These are phyloP conservation scores for Oryzias dopingdopingensis DNA, from an alignment of 2,797 vertebrate species.

Conservation along the genomic window DNA sequence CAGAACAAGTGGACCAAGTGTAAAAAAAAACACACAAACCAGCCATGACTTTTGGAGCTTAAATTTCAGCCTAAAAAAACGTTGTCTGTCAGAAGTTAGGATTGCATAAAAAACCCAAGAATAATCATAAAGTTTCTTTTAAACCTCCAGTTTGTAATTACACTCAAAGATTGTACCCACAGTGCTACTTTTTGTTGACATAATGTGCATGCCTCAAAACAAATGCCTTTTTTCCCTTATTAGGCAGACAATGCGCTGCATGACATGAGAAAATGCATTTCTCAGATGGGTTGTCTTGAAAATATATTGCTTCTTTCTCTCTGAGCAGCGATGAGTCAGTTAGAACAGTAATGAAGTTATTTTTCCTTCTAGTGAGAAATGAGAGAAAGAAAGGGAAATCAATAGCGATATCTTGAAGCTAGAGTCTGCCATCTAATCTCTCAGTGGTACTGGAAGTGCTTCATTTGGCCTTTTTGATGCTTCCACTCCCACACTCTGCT, in stretches of 20 bases:
- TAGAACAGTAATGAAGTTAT: constrained; percentile 80
- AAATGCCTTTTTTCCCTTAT: constrained; percentile 49
- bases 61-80: background rate
- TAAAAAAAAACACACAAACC: too few relatives aligned
- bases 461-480: constrained; percentile 78
- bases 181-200: constrained; percentile 14
- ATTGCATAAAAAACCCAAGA: constrained; percentile 7
- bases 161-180: constrained; percentile 9
- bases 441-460: constrained; percentile 78
- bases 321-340: constrained; percentile 70
- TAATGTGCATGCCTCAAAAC: constrained; percentile 16
- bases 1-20: too few relatives aligned
- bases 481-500: constrained; percentile 68
- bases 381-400: constrained; percentile 77
- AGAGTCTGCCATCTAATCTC: constrained; percentile 77
- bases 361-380: constrained; percentile 76
- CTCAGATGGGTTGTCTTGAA: constrained; percentile 70
- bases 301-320: constrained; percentile 72
- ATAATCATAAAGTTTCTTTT: background rate
- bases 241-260: constrained; percentile 44
- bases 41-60: too few relatives aligned
- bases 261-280: constrained; percentile 63
- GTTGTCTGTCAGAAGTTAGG: constrained; percentile 5
- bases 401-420: constrained; percentile 79
- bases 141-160: constrained; percentile 3